Conservation (phyloP, 2,888 invertebrate species). For the Cynaeus angustus region DNA sequence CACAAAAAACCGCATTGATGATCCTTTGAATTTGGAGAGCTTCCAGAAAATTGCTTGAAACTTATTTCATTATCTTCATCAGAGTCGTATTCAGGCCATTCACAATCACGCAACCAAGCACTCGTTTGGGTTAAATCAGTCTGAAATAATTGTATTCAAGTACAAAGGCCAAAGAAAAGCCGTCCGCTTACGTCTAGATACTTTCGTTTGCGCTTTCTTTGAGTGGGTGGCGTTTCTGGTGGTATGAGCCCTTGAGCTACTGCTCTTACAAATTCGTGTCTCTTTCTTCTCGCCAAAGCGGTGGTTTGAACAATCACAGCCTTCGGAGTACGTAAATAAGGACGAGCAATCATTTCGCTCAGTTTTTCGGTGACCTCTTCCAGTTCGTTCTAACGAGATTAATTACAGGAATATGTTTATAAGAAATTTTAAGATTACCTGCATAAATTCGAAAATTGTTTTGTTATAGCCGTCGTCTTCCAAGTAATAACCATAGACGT, state of each 20-base stretch:
- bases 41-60: constrained; percentile 61
- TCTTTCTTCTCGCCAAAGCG: constrained; percentile 75
- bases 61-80: constrained; percentile 72
- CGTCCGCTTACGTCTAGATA: constrained; percentile 70
- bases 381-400: constrained; percentile 75
- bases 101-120: constrained; percentile 73
- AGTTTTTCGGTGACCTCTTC: constrained; percentile 79
- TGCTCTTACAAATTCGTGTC: constrained; percentile 78
- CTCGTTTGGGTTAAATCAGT: constrained; percentile 71
- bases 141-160: constrained; percentile 57
- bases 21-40: constrained; percentile 66
- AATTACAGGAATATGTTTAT: constrained; percentile 32
- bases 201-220: constrained; percentile 72
- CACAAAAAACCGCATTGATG: constrained; percentile 76
- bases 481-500: constrained; percentile 81
- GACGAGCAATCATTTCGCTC: constrained; percentile 79
- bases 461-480: constrained; percentile 79
- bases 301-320: constrained; percentile 78
- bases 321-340: constrained; percentile 77
- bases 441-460: constrained; percentile 81
- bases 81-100: constrained; percentile 78
- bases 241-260: constrained; percentile 75
- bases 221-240: constrained; percentile 77
- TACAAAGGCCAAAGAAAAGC: constrained; percentile 25
- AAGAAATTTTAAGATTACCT: constrained; percentile 69